These are phyloP conservation scores for Thecophora atra DNA, from an alignment of 2,888 invertebrate species.

Conservation along the genomic window DNA sequence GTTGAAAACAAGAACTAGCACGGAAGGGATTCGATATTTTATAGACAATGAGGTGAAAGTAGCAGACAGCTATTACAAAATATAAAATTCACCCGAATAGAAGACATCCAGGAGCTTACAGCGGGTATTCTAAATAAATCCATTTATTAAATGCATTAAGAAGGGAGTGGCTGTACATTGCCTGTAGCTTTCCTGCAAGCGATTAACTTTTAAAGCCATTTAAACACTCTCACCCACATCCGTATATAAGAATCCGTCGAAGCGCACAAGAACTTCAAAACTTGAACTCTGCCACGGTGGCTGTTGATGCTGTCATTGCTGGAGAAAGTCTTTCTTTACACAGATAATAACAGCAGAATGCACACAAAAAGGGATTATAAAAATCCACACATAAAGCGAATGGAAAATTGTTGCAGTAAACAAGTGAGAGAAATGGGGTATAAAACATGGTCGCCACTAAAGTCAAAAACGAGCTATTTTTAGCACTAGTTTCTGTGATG, in stretches of 20 bases:
- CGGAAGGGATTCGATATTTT: no score
- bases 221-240: no score
- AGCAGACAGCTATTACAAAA: no score
- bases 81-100: no score
- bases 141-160: no score
- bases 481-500: conserved; percentile 9
- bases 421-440: conserved; percentile 2
- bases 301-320: neutral
- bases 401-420: neutral
- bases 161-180: no score
- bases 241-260: neutral
- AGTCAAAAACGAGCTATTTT: conserved; percentile 19
- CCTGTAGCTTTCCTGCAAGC: no score
- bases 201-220: no score
- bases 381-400: neutral
- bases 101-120: no score
- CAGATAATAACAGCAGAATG: conserved; percentile 7
- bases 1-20: neutral
- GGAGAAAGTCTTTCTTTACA: neutral
- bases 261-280: neutral
- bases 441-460: conserved; percentile 24
- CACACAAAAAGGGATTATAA: neutral
- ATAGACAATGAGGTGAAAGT: no score
- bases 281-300: conserved; percentile 5
- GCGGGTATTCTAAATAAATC: no score